Base-by-base conservation (phyloP, 2,888 invertebrate species). In the Apamea monoglypha region DNA sequence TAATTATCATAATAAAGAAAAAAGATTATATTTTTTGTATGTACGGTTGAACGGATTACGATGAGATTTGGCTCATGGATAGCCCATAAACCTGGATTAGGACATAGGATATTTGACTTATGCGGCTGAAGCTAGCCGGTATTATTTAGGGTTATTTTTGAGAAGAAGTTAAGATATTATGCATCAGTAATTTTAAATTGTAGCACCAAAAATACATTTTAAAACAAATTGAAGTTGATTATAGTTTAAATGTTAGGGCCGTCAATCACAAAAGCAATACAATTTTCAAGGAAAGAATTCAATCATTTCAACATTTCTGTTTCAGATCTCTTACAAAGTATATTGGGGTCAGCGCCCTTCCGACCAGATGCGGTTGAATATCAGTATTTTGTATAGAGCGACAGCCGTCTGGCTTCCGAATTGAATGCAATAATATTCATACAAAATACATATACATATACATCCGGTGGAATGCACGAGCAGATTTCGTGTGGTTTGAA, bases 381-480 rank as follows among this genome's bases (percentile, higher is more conserved):
- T 86, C 78, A 64, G 44, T 29, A 82, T 64, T 76, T 82, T 40
- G 61, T 47, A 59, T 29, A 40, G 61, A 86, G 25, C 56, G 66
- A 53, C 47, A 44, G 56, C 59, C 82, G 8, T 63, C 47, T 29
- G 70, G 50, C 70, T 59, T 82, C 76, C 25, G 63, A 69, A 80
- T 70, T n/a, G 71, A 71, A 85, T 74, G 61, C 72, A 85, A 69
- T 70, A 61, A 70, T 74, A 81, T 85, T 81, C 73, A 53, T 61
- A 32, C 32, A 81, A 63, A 50, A 61, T 44, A 29, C 29, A 70
- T 73, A 76, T 61, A 70, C 70, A 76, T 61, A 66, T 70, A 47
- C 53, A 67, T 63, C 36, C 29, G 29, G 64, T 64, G 67, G 64
- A 59, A 82, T 82, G 69, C 25, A 73, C 32, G 21, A 53, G 53